Conservation (phyloP, 2,888 invertebrate species). For the Xanthorhoe designata region DNA sequence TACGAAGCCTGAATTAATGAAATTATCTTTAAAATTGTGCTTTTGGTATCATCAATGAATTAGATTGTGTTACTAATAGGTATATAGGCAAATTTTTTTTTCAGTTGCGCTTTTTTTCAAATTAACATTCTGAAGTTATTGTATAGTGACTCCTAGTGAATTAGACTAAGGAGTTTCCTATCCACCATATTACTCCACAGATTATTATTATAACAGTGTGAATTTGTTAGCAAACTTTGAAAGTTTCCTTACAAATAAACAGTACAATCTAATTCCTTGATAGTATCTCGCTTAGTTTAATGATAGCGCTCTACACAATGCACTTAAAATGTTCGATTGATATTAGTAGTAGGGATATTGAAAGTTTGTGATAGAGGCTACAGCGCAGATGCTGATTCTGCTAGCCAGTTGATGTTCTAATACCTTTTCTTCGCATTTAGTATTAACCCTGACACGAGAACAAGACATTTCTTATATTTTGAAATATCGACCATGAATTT, state of each 20-base stretch:
- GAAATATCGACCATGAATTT: background rate
- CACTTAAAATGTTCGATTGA: slow-evolving; percentile 53
- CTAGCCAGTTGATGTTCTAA: slow-evolving; percentile 42
- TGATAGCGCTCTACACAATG: slow-evolving; percentile 19
- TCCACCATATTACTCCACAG: too few species aligned
- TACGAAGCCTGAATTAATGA: slow-evolving; percentile 11
- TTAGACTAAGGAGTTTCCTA: too few species aligned
- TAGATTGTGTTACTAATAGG: background rate
- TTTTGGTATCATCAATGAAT: slow-evolving; percentile 4
- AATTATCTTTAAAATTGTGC: slow-evolving; percentile 5
- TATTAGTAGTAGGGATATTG: slow-evolving; percentile 56
- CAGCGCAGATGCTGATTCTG: slow-evolving; percentile 42
- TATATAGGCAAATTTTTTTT: too few species aligned
- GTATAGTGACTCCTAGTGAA: too few species aligned
- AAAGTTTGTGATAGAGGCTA: slow-evolving; percentile 63
- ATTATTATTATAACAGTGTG: too few species aligned
- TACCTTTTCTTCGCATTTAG: slow-evolving; percentile 66
- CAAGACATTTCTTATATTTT: slow-evolving; percentile 33
- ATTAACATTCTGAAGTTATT: too few species aligned
- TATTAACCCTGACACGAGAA: slow-evolving; percentile 60
- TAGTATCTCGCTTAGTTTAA: slow-evolving; percentile 15
- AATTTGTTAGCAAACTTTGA: too few species aligned
- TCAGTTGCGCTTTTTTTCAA: too few species aligned
- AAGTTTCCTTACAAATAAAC: background rate
- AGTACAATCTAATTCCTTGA: background rate